phyloP scores from a whole-genome alignment of 1,140 invertebrate genomes.

The Cheumatopsyche charites region DNA sequence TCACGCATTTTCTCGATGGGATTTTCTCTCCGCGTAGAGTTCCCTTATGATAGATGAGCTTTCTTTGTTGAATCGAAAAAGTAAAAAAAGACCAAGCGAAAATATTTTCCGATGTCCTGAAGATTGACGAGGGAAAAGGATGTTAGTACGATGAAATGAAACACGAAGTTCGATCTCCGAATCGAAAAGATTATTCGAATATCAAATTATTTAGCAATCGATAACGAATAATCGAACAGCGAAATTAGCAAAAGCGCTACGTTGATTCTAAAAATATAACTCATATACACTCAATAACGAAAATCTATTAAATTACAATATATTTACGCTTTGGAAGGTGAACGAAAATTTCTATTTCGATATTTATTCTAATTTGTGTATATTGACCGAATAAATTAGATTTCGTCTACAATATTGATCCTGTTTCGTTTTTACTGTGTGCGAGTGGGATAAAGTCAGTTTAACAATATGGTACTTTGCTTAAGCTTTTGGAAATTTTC shows the following conservation, averaged over 20 bases:
- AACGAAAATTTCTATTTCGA: neutral
- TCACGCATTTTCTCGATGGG: neutral
- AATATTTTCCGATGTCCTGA: too few species aligned
- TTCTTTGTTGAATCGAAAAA: neutral
- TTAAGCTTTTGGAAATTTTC: slow-evolving; percentile 11
- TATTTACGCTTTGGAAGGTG: too few species aligned
- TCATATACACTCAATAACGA: too few species aligned
- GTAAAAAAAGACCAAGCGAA: neutral
- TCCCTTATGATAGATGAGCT: slow-evolving; percentile 5
- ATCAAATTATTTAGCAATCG: too few species aligned
- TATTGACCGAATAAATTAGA: neutral
- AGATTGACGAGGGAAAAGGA: too few species aligned
- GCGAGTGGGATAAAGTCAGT: neutral
- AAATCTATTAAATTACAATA: too few species aligned
- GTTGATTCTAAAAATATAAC: too few species aligned
- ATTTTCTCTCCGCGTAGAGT: neutral
- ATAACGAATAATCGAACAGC: too few species aligned
- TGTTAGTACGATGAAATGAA: too few species aligned
- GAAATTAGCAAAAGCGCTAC: too few species aligned
- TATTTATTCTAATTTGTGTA: neutral
- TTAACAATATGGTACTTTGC: slow-evolving; percentile 9
- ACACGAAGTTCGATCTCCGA: too few species aligned
- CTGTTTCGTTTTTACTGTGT: neutral
- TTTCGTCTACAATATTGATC: slow-evolving; percentile 8
- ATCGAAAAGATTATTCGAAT: too few species aligned